phyloP scores from a whole-genome alignment of 2,113 vertebrate genomes.

The Uria lomvia region DNA sequence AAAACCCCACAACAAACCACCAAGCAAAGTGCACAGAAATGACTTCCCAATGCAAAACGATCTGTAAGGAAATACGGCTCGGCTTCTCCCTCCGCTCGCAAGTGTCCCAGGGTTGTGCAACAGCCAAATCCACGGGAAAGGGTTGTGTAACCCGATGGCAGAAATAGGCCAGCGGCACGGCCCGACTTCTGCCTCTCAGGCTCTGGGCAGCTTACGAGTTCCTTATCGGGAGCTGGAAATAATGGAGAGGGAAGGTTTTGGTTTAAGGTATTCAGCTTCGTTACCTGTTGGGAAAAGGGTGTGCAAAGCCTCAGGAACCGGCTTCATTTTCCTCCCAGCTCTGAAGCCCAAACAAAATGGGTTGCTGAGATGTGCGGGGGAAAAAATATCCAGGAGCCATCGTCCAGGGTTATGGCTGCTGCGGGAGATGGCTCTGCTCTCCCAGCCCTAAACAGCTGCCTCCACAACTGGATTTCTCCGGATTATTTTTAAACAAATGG shows the following conservation, averaged over 20 bases:
- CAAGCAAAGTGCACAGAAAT: neutral
- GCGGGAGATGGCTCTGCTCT: neutral
- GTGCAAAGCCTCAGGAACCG: neutral
- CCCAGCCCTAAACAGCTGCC: neutral
- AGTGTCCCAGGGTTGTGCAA: conserved; percentile 13
- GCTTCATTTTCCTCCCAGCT: neutral
- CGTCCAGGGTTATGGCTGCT: accelerated
- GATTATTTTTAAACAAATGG: neutral
- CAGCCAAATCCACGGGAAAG: neutral
- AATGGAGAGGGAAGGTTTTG: neutral
- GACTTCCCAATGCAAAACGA: neutral
- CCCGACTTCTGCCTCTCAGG: neutral
- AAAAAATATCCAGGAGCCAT: neutral
- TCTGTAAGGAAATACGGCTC: neutral
- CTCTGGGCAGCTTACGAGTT: neutral
- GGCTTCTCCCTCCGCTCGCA: neutral
- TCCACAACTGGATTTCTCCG: neutral
- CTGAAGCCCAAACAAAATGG: neutral
- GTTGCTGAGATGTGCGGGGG: neutral
- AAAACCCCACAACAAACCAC: accelerated
- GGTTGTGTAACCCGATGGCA: neutral
- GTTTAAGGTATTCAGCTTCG: accelerated
- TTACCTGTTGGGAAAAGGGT: neutral
- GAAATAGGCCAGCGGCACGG: conserved; percentile 1
- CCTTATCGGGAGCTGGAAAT: neutral